Base-by-base conservation (phyloP, 2,113 vertebrate genomes). In the Apus apus region DNA sequence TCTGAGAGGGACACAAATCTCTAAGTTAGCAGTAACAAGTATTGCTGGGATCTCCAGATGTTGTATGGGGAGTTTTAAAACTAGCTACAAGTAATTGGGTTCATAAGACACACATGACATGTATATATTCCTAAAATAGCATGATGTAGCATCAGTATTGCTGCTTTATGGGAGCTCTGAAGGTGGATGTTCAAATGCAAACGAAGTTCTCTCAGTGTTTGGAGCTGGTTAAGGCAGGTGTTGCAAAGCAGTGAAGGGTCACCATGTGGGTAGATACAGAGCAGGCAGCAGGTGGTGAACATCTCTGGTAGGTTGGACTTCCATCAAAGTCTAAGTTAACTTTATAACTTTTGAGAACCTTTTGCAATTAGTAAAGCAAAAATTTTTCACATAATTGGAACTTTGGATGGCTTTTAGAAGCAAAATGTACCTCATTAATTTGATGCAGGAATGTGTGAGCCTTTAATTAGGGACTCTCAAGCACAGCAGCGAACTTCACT, bases 401-500 rank as follows among this genome's bases (percentile, higher is more conserved):
- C 50, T 82, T 68, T 45, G 16, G 60, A 71, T 25, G 83, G 71
- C 51, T 82, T 79, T 83, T 65, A 68, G 29, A 32, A 79, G 45
- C 5, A 79, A 93, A 91, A 67, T 45, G 34, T 66, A 83, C n/a
- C 48, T 90, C 46, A n/a, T 92, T 91, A 84, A 86, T 87, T 89
- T 79, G 72, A 61, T 0, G 0, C 8, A 61, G 60, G 30, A 64
- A 92, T 65, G 50, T 78, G 48, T 70, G 61, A 93, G 54, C n/a
- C 38, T 89, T 84, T 95, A 97, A 92, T 96, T 94, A 91, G 66
- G 53, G 18, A 34, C 40, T 73, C 38, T 93, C 40, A 43, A 51
- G 36, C 89, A 66, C 73, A 82, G 43, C 46, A 76, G 51, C 1
- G 5, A 56, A 68, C 48, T 86, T 89, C 15, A 18, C 67, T 56